Base-by-base conservation (phyloP, 2,797 vertebrate species). In the Fundulus diaphanus region DNA sequence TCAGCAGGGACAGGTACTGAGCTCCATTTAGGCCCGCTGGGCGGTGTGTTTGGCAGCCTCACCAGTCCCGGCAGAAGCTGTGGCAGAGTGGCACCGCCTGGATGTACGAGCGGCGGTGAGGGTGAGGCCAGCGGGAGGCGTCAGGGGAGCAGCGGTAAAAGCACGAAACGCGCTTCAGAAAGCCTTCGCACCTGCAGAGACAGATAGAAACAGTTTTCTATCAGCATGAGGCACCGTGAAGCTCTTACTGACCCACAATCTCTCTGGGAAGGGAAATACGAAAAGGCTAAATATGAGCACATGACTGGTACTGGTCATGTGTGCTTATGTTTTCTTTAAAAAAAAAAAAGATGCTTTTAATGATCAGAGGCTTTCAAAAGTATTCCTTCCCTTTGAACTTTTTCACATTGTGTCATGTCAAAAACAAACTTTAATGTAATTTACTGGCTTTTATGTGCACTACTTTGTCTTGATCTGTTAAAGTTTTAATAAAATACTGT, bases 11-110 rank as follows among this genome's bases (percentile, higher is more conserved):
- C 69, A 40, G 63, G 63, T 49, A 59, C 49, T 40, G 82, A 68
- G 70, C 65, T 68, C 65, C 77, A 83, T 83, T 78, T 82, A 69
- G 66, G 35, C 42, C 42, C 27, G 68, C 70, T 65, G 15, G 15
- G 35, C 33, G 22, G 11, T 42, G 57, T 35, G 68, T 65, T 66
- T 72, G 81, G 68, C 72, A 76, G 69, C 42, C 92, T 92, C 82
- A 98, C 97, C 96, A 97, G 75, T 94, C 90, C 69, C 94, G 91
- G 86, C 97, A 97, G 94, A 97, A 96, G 88, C 94, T 95, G 40
- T 90, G 82, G 88, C 97, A 97, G 68, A 97, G 95, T 0, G 96
- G 96, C 80, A 96, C 95, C 0, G 92, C 94, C 84, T 93, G 93
- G 86, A 95, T 90, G 85, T 90, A 90, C 0, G 93, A 89, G 89